Evolutionary conservation across 2,888 invertebrate species (phyloP), one percentile per base, ranked within the genome.

Genomic region (Clanis bilineata): DNA sequence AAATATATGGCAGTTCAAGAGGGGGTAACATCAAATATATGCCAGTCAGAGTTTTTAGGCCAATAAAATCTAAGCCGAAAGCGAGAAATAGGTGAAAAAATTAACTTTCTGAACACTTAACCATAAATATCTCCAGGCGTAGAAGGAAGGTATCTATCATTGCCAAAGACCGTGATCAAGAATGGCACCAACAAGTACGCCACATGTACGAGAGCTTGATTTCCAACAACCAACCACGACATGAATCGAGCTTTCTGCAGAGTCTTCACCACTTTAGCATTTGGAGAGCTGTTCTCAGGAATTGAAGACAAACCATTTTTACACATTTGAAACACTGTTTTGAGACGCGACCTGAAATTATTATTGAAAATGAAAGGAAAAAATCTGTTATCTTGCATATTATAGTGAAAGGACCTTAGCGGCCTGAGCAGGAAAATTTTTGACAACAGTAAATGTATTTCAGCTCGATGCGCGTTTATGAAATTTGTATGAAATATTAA

Each of bases 81-180:
- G n/a, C n/a, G n/a, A n/a, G n/a, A n/a, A n/a, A n/a, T n/a, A n/a
- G n/a, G n/a, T 22, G 12, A 44, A 36, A 10, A 1, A 12, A 36
- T 6, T 7, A 3, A 9, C 9, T 36, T 10, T 9, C 1, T 36
- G 36, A 12, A 36, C 12, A 9, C 36, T 38, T 70, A 74, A 85
- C 85, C 84, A 62, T 73, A 83, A 6, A 75, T 66, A 44, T 79
- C 80, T 32, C 84, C 84, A 58, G 85, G 85, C 1, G 79, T 85
- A 3, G 79, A 78, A 0, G 85, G 85, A 43, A 86, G 64, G 60
- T 83, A 84, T 62, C 82, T 64, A 32, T 75, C 66, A 44, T 71
- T 75, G 0, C 79, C 77, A 18, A 83, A 72, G 2, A 82, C 43
- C 4, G 80, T 82, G 54, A 84, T 71, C 22, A 82, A 62, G n/a